Evolutionary conservation across 2,113 vertebrate species (phyloP), one percentile per base, ranked within the genome.

Genomic region (Nothobranchius kuhntae): DNA sequence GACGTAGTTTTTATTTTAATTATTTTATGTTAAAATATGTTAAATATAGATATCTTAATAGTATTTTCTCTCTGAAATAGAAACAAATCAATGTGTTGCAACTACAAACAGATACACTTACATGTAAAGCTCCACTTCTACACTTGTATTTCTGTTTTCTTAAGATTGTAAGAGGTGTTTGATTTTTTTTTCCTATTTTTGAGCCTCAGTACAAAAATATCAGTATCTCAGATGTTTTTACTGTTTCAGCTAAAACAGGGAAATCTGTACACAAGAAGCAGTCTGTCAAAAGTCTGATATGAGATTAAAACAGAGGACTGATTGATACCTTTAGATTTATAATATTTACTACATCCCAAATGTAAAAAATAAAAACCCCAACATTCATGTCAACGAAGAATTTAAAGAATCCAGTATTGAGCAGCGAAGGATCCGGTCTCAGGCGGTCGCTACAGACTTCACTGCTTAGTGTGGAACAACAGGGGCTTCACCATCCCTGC

Each of bases 401-500:
- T 45, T 14, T 58, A 44, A 73, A 65, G 52, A 55, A 70, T 86
- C 64, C 67, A 79, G 75, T 73, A 77, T 62, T 55, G 3, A 53
- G 46, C 14, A 35, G 44, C 30, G 47, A 60, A 6, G 26, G 38
- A 77, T 86, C 75, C 68, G 65, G 73, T 75, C 47, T 52, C 42
- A 30, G 8, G 4, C 30, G 30, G 30, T 30, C 30, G 30, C 30
- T 30, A 4, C 30, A 4, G 30, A 30, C 30, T 30, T 45, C 53
- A 12, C 92, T 94, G 97, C 87, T 99, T 99, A 84, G 92, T 93
- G 87, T 99, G 98, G 94, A 99, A 99, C 65, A 97, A 87, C 66
- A 99, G 94, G 14, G 96, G 97, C 82, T 94, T 97, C 93, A 99
- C 98, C 97, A 99, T 99, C 65, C 98, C 98, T 13, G 97, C 97